A percentile compares a stretch with the other conserved stretches of the same genome.
Conservation (phyloP, 2,888 invertebrate genomes). For the Hedychridium roseum region DNA sequence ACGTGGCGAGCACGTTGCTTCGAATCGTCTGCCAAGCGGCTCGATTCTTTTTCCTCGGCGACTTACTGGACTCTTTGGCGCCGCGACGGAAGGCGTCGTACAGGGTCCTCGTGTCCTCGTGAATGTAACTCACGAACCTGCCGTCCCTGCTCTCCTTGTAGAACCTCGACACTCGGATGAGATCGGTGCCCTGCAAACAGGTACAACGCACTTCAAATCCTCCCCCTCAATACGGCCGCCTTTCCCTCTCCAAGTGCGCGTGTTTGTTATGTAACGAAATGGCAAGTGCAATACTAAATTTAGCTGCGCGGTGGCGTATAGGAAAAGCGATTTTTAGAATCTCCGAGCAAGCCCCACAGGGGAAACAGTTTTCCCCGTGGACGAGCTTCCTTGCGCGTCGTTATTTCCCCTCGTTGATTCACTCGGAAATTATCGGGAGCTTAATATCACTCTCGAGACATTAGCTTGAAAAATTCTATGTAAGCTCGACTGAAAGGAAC, state of each 20-base stretch:
- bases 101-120: constrained; percentile 87
- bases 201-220: constrained; percentile 15
- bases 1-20: background rate
- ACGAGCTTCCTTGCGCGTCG: too few species aligned
- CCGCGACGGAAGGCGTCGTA: constrained; percentile 92
- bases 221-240: background rate
- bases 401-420: too few species aligned
- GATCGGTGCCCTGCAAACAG: constrained; percentile 81
- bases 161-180: constrained; percentile 88
- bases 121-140: constrained; percentile 82
- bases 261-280: constrained; percentile 40
- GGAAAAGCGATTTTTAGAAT: constrained; percentile 13
- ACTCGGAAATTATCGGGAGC: too few species aligned
- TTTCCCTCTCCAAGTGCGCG: background rate
- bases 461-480: too few species aligned
- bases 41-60: background rate
- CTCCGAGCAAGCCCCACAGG: too few species aligned
- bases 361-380: too few species aligned
- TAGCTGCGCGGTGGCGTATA: constrained; percentile 30
- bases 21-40: background rate
- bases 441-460: too few species aligned
- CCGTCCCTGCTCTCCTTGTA: constrained; percentile 90
- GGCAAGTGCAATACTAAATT: constrained; percentile 46
- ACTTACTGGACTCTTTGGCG: constrained; percentile 89
- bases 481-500: too few species aligned